Base-by-base conservation (phyloP, 2,797 vertebrate genomes). In the Gymnocypris eckloni region DNA sequence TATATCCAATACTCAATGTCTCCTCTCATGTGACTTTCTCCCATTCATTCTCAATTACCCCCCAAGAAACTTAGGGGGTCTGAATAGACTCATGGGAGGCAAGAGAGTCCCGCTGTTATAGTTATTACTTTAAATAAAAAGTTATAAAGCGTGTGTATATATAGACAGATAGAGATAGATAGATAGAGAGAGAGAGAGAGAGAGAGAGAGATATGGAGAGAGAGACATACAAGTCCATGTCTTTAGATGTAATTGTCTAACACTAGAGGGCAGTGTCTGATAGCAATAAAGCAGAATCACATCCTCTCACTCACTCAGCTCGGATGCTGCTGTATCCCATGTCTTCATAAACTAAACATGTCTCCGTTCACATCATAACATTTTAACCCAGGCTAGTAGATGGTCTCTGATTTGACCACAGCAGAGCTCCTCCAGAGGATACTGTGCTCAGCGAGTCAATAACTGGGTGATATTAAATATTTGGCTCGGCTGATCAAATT, bases 211-310 rank as follows among this genome's bases (percentile, higher is more conserved):
- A 39, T 1, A 6, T 6, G 7, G 41, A 41, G 7, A 41, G 41
- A 41, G 41, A 43, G 41, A 41, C 13, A 16, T 52, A 6, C 20
- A 52, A 54, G 20, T 43, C 78, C 4, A 15, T 37, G 28, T n/a
- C 7, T 82, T n/a, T 2, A 59, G 33, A 92, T 52, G 91, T 86
- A 81, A 59, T 0, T 25, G 45, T 78, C 5, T 86, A 87, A 83
- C 94, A 92, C 86, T 76, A 94, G 94, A 92, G 92, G 85, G 86
- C 90, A 91, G 90, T 81, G 81, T 78, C 90, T 76, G 87, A 81
- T 90, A 90, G 92, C 18, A 43, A 56, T 33, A 2, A 45, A 79
- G 12, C 37, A 4, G 20, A 11, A 0, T 11, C 48, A 16, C 28
- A 54, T 56, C 64, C 20, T 81, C 20, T 37, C 0, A 9, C 45